Percentiles rank a stretch among this genome's conserved stretches.
Conservation (phyloP, 2,888 invertebrate genomes). For the Leptogaster cylindrica region DNA sequence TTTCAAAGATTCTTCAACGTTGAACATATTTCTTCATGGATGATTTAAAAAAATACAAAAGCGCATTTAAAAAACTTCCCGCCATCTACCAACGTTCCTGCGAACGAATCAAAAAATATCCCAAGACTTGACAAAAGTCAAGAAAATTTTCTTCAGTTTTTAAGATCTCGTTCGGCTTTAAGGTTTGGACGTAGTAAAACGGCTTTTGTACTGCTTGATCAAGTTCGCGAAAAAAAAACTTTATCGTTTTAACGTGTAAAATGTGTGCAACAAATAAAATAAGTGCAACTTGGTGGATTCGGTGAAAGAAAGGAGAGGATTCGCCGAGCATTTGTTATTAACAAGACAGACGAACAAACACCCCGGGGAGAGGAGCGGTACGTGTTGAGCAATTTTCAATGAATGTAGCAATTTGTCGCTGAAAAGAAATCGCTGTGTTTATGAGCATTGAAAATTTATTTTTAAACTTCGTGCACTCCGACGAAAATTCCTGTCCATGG, state of each 20-base stretch:
- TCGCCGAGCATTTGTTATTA: not conserved
- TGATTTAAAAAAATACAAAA: not conserved
- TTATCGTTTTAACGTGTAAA: constrained; percentile 1
- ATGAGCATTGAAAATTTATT: constrained; percentile 34
- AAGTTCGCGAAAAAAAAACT: constrained; percentile 8
- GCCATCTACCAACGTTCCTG: no score
- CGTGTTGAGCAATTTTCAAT: constrained; percentile 16
- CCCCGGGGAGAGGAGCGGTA: constrained; percentile 16
- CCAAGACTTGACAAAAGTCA: not conserved
- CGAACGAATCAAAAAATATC: not conserved
- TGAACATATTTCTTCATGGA: not conserved
- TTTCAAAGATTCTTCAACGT: no score
- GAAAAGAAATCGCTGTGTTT: constrained; percentile 20
- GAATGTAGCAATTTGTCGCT: constrained; percentile 13
- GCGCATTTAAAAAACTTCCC: no score
- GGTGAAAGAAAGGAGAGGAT: not conserved
- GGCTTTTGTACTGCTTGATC: no score
- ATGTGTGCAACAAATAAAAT: not conserved
- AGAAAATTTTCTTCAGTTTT: constrained; percentile 34
- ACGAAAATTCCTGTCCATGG: not conserved
- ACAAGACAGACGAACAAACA: constrained; percentile 4
- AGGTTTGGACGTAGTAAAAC: constrained; percentile 18
- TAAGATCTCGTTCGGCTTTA: constrained; percentile 31
- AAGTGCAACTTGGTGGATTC: constrained; percentile 3
- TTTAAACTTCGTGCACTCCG: constrained; percentile 10